Evolutionary conservation across 2,888 invertebrate species (phyloP), one percentile per base, ranked within the genome.

Genomic region (Hirtodrosophila histrioides): DNA sequence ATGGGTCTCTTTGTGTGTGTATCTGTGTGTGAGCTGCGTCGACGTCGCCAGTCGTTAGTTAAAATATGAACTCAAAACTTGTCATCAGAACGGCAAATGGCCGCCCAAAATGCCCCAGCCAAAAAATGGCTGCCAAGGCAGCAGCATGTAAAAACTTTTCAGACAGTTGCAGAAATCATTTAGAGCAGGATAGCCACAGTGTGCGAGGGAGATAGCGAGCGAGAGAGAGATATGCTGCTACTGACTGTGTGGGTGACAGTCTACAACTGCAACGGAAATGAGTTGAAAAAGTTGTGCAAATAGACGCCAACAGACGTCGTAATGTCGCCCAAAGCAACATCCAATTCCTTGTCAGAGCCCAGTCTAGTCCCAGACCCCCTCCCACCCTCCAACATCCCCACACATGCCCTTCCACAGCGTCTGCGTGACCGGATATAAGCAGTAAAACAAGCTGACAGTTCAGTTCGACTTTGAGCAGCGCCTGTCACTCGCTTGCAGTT

Each of bases 231-330:
- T 1, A 4, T 3, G 27, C 27, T 27, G 5, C 29, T 37, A 7
- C n/a, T 40, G 40, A 12, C 41, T 45, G 35, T 46, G 57, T 49
- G 67, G 57, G 56, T 61, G 83, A 43, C 68, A 61, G 79, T 73
- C 83, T 77, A 56, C 72, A 79, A 65, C 74, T 88, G 81, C 82
- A 84, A 66, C 89, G 90, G 90, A 90, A 90, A 90, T 90, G 89
- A 90, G 88, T 82, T 89, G 81, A 81, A 88, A 88, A 88, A 86
- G 78, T 86, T 88, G 71, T 69, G 78, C 72, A 83, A 86, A 88
- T 88, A 83, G 84, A 75, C 70, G 75, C 67, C 67, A 76, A 55
- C 83, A 70, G 79, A 81, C 67, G 69, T 68, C 68, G 84, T 53
- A 75, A 63, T 82, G 79, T 68, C 71, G 78, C 75, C 71, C 37